Evolutionary conservation across 2,888 invertebrate genomes (phyloP).

Genomic region (Phoenoteleia sp.): DNA sequence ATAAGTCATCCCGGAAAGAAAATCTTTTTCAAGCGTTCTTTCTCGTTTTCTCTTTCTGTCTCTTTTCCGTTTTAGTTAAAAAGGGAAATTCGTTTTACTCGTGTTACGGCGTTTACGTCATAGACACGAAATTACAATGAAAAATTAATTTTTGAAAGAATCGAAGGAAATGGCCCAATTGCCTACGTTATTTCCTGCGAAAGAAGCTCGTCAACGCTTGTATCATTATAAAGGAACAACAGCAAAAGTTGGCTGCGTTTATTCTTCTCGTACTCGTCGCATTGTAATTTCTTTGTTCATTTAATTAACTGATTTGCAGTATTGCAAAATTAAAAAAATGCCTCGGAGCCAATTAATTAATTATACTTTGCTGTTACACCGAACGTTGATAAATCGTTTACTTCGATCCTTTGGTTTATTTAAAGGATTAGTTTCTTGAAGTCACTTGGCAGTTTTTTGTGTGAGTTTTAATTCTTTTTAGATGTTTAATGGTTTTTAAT

Average conservation of each 20-base stretch:
- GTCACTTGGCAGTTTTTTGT: too few relatives aligned
- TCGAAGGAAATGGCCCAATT: constrained; percentile 67
- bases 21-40: constrained; percentile 37
- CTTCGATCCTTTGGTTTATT: too few relatives aligned
- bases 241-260: constrained; percentile 4
- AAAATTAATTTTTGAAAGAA: constrained; percentile 69
- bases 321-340: neutral
- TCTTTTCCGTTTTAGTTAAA: constrained; percentile 21
- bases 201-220: constrained; percentile 34
- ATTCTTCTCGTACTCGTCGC: neutral
- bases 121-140: constrained; percentile 65
- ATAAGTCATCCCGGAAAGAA: constrained; percentile 39
- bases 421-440: too few relatives aligned
- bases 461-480: too few relatives aligned
- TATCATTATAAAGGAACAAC: constrained; percentile 42
- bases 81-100: constrained; percentile 22
- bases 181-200: constrained; percentile 66
- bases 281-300: too few relatives aligned
- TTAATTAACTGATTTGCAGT: constrained; percentile 17
- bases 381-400: too few relatives aligned
- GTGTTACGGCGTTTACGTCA: constrained; percentile 53
- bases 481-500: constrained; percentile 1
- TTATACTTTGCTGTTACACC: neutral
- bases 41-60: neutral
- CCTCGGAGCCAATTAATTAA: neutral